Conservation (phyloP, 2,888 invertebrate species). For the Acronicta alni region DNA sequence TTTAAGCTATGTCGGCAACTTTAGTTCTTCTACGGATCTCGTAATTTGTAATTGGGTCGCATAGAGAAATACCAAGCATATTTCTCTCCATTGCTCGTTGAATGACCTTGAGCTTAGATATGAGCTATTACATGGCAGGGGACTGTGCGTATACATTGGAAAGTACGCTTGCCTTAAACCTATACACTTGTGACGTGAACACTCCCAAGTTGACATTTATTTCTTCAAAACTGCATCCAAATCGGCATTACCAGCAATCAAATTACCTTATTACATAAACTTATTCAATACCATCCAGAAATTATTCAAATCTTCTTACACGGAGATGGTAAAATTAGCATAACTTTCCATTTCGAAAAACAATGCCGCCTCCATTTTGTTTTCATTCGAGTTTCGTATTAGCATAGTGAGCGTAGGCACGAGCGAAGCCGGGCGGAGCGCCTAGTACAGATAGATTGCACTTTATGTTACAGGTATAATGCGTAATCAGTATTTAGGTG, state of each 20-base stretch:
- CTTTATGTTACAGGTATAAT: conserved; percentile 37
- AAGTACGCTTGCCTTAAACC: too few species aligned
- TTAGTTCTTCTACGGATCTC: too few species aligned
- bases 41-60: too few species aligned
- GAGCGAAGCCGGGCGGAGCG: conserved; percentile 56
- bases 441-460: conserved; percentile 42
- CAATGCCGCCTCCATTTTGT: conserved; percentile 68
- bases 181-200: too few species aligned
- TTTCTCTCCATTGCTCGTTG: too few species aligned
- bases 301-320: conserved; percentile 35
- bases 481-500: neutral
- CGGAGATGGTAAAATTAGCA: conserved; percentile 65
- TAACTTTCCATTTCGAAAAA: conserved; percentile 67
- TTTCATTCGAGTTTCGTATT: conserved; percentile 50
- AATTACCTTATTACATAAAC: conserved; percentile 8
- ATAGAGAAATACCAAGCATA: too few species aligned
- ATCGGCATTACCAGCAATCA: conserved; percentile 7
- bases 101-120: too few species aligned
- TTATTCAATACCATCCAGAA: conserved; percentile 47
- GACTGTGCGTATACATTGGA: too few species aligned
- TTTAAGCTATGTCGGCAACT: too few species aligned
- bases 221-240: neutral
- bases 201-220: too few species aligned
- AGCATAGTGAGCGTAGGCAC: conserved; percentile 62
- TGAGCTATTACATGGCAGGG: too few species aligned